Percentiles rank a stretch among this genome's conserved stretches.
Evolutionary conservation across 2,797 vertebrate genomes (phyloP).

Genomic region (Epinephelus awoara): DNA sequence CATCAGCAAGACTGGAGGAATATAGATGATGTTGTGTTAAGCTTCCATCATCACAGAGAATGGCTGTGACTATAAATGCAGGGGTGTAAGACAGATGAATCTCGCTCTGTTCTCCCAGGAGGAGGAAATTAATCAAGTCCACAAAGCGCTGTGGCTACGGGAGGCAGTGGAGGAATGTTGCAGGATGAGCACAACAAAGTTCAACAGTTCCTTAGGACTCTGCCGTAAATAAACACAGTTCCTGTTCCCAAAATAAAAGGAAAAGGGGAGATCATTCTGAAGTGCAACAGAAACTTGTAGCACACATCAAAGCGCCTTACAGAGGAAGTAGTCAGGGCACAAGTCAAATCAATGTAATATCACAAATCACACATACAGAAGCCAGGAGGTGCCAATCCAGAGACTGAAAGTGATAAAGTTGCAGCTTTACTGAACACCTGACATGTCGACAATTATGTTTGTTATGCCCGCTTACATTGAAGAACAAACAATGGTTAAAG

Average conservation of each 20-base stretch:
- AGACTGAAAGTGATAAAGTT: slow-evolving; percentile 22
- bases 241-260: slow-evolving; percentile 13
- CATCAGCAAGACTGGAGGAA: slow-evolving; percentile 71
- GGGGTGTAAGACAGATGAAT: slow-evolving; percentile 71
- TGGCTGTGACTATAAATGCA: slow-evolving; percentile 69
- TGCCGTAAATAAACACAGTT: slow-evolving; percentile 13
- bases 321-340: neutral
- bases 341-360: neutral
- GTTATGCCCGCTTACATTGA: slow-evolving; percentile 1
- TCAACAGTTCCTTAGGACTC: slow-evolving; percentile 38
- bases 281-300: slow-evolving; percentile 3
- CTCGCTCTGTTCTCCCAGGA: slow-evolving; percentile 58
- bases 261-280: neutral
- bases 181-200: slow-evolving; percentile 59
- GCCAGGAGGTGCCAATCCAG: neutral
- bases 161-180: slow-evolving; percentile 53
- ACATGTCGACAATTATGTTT: slow-evolving; percentile 25
- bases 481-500: slow-evolving; percentile 20
- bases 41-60: slow-evolving; percentile 76
- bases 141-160: slow-evolving; percentile 55
- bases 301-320: neutral
- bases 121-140: slow-evolving; percentile 75
- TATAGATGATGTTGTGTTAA: slow-evolving; percentile 80
- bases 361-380: slow-evolving; percentile 4
- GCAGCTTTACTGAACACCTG: slow-evolving; percentile 34